Base-by-base conservation (phyloP, 2,113 vertebrate genomes). In the Hippocampus comes region DNA sequence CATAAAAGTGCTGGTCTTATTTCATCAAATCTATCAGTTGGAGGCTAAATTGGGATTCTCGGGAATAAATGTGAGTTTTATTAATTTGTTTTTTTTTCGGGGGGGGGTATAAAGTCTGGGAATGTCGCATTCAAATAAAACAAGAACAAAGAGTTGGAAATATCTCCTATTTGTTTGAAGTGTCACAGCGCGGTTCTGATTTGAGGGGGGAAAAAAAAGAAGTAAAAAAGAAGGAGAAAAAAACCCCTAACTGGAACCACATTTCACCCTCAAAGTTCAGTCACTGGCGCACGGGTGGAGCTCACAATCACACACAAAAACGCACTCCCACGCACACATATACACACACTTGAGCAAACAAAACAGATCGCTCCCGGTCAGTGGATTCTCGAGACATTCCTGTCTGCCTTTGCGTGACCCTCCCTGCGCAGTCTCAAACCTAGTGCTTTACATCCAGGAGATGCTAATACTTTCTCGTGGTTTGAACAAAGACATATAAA, bases 221-320 rank as follows among this genome's bases (percentile, higher is more conserved):
- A 30, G 30, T 30, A 30, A 63, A 14, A 7, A 82, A 82, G 83
- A 85, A 23, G 9, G 8, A 17, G 12, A 53, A 56, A 56, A 23
- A 56, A 78, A 57, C 75, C 72, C 77, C 79, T 90, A 89, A 91
- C 86, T 90, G 85, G 84, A 91, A 91, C 88, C 90, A 91, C 85
- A 91, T 91, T 91, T 86, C 67, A 69, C 79, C 86, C 82, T 84
- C 80, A 82, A 84, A 86, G 86, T 83, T 83, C 85, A 87, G 84
- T 75, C 79, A 76, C 70, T 55, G 84, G 76, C 84, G 77, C 76
- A 79, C 83, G 89, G 89, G 90, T 89, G 87, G 85, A 85, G 87
- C 77, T 81, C 71, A 84, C 43, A 27, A 17, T 63, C 66, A 68
- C 34, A 60, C 57, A 63, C 56, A 8, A 23, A 10, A 23, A 57